These are phyloP conservation scores for Periophthalmus modestus DNA, from an alignment of 2,113 vertebrate genomes.

Conservation along the genomic window DNA sequence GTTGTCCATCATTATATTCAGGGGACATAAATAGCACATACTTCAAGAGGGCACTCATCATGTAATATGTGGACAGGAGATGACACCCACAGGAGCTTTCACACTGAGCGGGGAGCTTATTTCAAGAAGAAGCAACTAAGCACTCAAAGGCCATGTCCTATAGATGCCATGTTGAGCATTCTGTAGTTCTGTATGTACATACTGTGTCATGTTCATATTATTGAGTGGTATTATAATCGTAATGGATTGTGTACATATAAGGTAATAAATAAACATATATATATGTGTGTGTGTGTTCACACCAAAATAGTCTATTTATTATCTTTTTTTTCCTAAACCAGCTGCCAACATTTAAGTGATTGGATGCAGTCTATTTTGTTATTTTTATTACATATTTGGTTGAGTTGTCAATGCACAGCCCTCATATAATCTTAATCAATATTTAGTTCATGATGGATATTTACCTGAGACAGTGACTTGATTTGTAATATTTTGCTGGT, in stretches of 20 bases:
- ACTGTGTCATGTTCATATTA: background rate
- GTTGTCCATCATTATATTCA: slow-evolving; percentile 56
- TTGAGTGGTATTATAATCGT: background rate
- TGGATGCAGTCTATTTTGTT: background rate
- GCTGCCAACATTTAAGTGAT: background rate
- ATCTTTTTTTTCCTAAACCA: too few relatives aligned
- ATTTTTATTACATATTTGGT: background rate
- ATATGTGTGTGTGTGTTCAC: background rate
- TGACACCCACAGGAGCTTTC: slow-evolving; percentile 28
- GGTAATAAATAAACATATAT: too few relatives aligned
- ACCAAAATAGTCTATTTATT: background rate
- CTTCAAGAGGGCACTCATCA: slow-evolving; percentile 56
- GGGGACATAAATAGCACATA: slow-evolving; percentile 68
- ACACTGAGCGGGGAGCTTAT: slow-evolving; percentile 11
- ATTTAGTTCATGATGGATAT: background rate
- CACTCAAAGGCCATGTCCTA: background rate
- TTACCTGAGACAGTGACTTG: slow-evolving; percentile 89
- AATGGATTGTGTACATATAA: too few relatives aligned
- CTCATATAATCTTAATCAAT: background rate
- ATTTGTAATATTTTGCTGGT: slow-evolving; percentile 79
- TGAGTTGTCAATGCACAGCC: too few relatives aligned
- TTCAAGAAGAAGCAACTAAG: background rate
- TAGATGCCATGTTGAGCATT: background rate
- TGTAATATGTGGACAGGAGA: slow-evolving; percentile 46
- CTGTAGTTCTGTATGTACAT: too few relatives aligned